Evolutionary conservation across 1,140 invertebrate genomes (phyloP).

Genomic region (Rhynchophorus ferrugineus): DNA sequence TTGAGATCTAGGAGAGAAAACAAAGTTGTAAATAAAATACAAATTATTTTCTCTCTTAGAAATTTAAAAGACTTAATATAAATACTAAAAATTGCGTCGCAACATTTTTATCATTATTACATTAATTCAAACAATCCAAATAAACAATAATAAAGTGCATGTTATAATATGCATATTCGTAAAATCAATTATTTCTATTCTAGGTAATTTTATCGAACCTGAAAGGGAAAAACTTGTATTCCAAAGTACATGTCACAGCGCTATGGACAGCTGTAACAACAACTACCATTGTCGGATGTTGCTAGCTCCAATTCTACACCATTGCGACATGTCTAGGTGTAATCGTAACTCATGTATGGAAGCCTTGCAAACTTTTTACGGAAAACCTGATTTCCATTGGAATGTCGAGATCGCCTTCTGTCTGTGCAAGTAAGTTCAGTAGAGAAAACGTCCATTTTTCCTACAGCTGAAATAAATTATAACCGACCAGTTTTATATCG

Average conservation of each 20-base stretch:
- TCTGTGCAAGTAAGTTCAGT: conserved; percentile 79
- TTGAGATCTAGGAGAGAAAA: too few relatives aligned
- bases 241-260: conserved; percentile 69
- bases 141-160: too few relatives aligned
- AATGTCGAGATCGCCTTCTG: conserved; percentile 85
- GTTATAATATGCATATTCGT: too few relatives aligned
- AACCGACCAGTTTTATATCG: too few relatives aligned
- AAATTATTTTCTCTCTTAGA: too few relatives aligned
- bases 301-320: conserved; percentile 69
- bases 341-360: conserved; percentile 79
- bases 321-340: conserved; percentile 69
- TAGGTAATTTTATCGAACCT: conserved; percentile 28
- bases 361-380: conserved; percentile 77
- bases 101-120: too few relatives aligned
- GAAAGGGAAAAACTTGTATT: conserved; percentile 41
- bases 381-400: conserved; percentile 66
- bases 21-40: too few relatives aligned
- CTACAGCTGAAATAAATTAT: conserved; percentile 1
- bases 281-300: conserved; percentile 67
- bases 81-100: too few relatives aligned
- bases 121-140: too few relatives aligned
- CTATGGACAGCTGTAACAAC: conserved; percentile 65
- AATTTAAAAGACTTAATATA: too few relatives aligned
- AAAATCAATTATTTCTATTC: conserved; percentile 8
- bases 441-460: too few relatives aligned